Evolutionary conservation across 2,797 vertebrate species (phyloP).

Genomic region (Eidolon dupreanum): DNA sequence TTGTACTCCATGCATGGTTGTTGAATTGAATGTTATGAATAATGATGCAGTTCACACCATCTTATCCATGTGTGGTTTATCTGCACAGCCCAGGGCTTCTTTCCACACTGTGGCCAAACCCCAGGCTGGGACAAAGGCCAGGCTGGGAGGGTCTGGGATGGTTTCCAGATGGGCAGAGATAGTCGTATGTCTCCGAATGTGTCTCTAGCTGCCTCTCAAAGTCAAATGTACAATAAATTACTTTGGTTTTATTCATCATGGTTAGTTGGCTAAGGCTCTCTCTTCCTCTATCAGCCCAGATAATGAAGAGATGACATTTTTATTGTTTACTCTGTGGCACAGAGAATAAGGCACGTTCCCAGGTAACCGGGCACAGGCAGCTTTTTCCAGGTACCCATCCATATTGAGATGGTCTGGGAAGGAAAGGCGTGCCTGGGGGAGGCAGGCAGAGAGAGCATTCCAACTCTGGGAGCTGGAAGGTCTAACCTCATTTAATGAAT

Average conservation of each 20-base stretch:
- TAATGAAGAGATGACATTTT: constrained; percentile 57
- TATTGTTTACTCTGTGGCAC: background rate
- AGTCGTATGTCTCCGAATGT: background rate
- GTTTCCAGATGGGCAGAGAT: constrained; percentile 58
- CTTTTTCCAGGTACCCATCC: background rate
- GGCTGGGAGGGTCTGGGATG: constrained; percentile 45
- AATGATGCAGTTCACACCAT: background rate
- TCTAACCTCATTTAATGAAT: background rate
- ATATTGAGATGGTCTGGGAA: background rate
- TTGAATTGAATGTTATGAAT: background rate
- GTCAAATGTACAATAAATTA: constrained; percentile 54
- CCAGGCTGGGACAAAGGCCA: constrained; percentile 63
- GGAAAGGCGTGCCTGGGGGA: background rate
- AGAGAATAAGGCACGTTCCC: background rate
- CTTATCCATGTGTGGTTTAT: background rate
- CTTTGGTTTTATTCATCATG: constrained; percentile 45
- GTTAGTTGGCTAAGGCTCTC: constrained; percentile 39
- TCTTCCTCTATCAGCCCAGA: background rate
- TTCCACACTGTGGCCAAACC: constrained; percentile 10
- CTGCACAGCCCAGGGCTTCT: background rate
- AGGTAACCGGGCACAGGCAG: background rate
- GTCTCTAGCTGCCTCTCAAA: constrained; percentile 35
- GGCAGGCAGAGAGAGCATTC: background rate
- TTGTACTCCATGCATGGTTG: background rate
- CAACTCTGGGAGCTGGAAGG: background rate